A percentile compares a stretch with the other conserved stretches of the same genome.
phyloP scores from a whole-genome alignment of 2,113 vertebrate genomes.

The Phaetusa simplex region DNA sequence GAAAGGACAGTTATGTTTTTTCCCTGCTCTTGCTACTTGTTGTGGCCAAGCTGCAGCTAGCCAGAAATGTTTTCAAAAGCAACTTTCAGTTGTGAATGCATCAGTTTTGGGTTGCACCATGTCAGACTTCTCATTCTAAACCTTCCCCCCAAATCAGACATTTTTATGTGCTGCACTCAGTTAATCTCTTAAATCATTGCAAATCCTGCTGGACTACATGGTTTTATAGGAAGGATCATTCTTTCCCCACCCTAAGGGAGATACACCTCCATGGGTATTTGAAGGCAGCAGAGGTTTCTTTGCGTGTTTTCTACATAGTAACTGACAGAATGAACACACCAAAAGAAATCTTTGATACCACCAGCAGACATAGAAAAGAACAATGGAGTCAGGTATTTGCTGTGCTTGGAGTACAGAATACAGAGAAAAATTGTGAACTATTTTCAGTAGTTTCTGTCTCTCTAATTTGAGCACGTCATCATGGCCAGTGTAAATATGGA shows the following conservation, averaged over 20 bases:
- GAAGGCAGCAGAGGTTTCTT: neutral
- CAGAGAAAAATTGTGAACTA: neutral
- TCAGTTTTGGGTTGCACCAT: neutral
- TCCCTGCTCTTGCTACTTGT: neutral
- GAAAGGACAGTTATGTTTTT: neutral
- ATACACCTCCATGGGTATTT: neutral
- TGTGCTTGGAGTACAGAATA: neutral
- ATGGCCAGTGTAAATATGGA: neutral
- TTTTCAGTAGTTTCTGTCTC: neutral
- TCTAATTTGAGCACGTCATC: neutral
- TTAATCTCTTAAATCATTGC: neutral
- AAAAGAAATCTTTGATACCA: neutral
- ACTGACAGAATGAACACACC: neutral
- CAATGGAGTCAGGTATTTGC: neutral
- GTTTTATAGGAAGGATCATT: neutral
- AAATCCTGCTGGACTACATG: neutral
- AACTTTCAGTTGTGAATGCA: neutral
- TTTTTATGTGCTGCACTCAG: neutral
- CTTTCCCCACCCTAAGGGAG: neutral
- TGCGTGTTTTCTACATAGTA: neutral
- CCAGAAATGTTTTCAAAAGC: neutral
- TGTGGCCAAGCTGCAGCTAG: neutral
- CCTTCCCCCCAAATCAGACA: neutral
- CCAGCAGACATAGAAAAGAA: neutral
- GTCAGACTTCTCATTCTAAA: neutral